Evolutionary conservation across 2,113 vertebrate species (phyloP).

Genomic region (Psammodynastes pulverulentus): DNA sequence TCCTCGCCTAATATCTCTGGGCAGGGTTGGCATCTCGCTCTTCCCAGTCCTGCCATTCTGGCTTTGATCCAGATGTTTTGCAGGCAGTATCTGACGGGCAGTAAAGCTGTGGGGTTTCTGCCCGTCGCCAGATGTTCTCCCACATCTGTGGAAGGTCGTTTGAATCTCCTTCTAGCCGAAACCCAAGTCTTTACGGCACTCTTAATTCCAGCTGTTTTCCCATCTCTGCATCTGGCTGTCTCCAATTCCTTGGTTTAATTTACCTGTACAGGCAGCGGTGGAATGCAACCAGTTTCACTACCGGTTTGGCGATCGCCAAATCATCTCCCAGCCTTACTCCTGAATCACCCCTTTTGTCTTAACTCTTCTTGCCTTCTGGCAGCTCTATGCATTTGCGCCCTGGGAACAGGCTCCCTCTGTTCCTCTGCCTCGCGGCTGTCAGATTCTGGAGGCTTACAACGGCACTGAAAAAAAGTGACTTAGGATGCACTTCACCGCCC

Average conservation of each 20-base stretch:
- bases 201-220: not conserved
- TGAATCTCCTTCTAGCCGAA: not conserved
- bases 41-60: not conserved
- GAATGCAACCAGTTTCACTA: too few relatives aligned
- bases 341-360: too few relatives aligned
- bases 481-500: not conserved
- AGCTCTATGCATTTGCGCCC: too few relatives aligned
- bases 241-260: not conserved
- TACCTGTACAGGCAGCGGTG: not conserved
- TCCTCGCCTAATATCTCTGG: not conserved
- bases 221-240: not conserved
- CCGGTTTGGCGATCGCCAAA: too few relatives aligned
- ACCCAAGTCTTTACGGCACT: fast-evolving
- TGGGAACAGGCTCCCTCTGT: too few relatives aligned
- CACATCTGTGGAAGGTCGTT: not conserved
- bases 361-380: too few relatives aligned
- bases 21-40: not conserved
- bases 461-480: not conserved
- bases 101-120: not conserved
- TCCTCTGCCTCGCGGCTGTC: too few relatives aligned
- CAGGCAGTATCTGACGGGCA: not conserved
- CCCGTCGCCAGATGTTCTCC: not conserved
- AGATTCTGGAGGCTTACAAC: too few relatives aligned
- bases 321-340: too few relatives aligned
- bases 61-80: not conserved